Conservation (phyloP, 1,140 invertebrate species). For the Brachionus sp. region DNA sequence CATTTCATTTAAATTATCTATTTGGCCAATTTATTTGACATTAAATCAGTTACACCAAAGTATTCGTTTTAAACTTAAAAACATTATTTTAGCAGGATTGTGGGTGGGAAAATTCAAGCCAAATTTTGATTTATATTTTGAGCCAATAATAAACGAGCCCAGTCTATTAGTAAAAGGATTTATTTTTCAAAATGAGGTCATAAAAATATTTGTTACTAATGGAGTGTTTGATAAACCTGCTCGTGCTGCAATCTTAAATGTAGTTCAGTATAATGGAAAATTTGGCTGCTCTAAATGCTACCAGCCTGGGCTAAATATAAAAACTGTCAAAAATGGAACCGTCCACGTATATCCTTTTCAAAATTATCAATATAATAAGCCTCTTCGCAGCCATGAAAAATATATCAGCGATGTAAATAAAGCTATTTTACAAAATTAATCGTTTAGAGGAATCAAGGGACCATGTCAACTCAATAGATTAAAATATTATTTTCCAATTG, state of each 20-base stretch:
- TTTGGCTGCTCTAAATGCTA: slow-evolving; percentile 6
- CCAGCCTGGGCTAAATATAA: background rate
- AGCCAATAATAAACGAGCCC: background rate
- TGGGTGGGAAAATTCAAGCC: background rate
- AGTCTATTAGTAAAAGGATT: background rate
- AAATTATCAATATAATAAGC: background rate
- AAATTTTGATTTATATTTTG: background rate
- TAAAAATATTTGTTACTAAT: background rate
- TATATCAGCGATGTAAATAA: background rate
- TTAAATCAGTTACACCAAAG: background rate
- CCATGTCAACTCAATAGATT: background rate
- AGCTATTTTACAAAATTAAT: background rate
- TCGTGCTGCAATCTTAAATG: background rate
- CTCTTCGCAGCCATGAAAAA: background rate
- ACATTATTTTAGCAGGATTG: background rate
- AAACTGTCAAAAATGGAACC: background rate
- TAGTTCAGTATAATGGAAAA: background rate
- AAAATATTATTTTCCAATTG: background rate
- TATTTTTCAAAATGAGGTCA: background rate
- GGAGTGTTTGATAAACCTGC: slow-evolving; percentile 4
- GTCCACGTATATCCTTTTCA: background rate
- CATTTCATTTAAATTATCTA: slow-evolving; percentile 8
- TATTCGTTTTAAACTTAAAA: background rate
- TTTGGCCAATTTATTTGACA: slow-evolving; percentile 15
- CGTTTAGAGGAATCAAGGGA: background rate